Base-by-base conservation (phyloP, 1,140 invertebrate species). In the Coelopa frigida region DNA sequence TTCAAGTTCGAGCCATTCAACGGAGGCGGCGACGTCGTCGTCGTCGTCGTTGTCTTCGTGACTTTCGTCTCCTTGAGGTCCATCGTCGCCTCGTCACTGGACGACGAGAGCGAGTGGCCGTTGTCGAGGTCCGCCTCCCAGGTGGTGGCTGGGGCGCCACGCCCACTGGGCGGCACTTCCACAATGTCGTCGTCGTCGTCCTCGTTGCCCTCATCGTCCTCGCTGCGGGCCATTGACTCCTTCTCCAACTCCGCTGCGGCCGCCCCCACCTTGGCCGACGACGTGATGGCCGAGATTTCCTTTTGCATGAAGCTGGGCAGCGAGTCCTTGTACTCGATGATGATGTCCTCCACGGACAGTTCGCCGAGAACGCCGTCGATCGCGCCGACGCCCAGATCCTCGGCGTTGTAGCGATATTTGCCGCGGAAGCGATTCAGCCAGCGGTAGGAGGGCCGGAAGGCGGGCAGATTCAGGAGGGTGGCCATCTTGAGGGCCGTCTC, bases 241-340 rank as follows among this genome's bases (percentile, higher is more conserved):
- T 45, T 57, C 14, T 20, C 32, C 1, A 5, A 26, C 8, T 46
- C 49, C 12, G 29, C 17, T 12, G 42, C 24, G 20, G 23, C 12
- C 26, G 14, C 29, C 5, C 41, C 12, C 26, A 15, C 29, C 5
- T 44, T 45, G 2, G 39, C 43, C 12, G 44, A 17, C n/a, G 50
- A 40, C 14, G 50, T 51, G 12, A 51, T 47, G 1, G 55, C 49
- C 0, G 48, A 41, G 1, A 66, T 49, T 31, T 66, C 62, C 18
- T 58, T 58, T 37, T 66, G 62, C 62, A 66, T 66, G 12, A 66
- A 66, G 49, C 62, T 66, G 3, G 62, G 62, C 36, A 66, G 23
- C 0, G 57, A 46, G 18, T 59, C 52, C 40, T 63, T 66, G 20
- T 57, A 66, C 46, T 66, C 62, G 3, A 66, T 59, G 24, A 66